A percentile compares a stretch with the other conserved stretches of the same genome.
phyloP scores from a whole-genome alignment of 2,797 vertebrate species.

The Gymnodraco acuticeps region DNA sequence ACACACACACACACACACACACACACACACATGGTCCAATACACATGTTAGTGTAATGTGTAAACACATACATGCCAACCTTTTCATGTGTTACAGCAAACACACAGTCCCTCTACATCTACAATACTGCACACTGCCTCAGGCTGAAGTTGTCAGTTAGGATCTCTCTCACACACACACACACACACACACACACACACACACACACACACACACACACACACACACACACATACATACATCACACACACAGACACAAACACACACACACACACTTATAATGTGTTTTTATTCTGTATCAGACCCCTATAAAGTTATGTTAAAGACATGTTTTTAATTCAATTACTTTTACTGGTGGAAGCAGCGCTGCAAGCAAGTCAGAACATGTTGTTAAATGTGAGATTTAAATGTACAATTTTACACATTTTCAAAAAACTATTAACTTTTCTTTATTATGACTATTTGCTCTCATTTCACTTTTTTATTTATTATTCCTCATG shows the following conservation, averaged over 20 bases:
- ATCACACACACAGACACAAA: background rate
- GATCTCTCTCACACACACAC: conserved; percentile 9
- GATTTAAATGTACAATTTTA: background rate
- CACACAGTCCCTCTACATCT: conserved; percentile 38
- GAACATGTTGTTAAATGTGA: background rate
- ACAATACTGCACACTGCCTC: conserved; percentile 52
- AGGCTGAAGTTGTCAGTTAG: conserved; percentile 67
- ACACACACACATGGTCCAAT: background rate
- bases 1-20: background rate
- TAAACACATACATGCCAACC: conserved; percentile 9
- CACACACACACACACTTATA: background rate
- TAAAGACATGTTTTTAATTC: conserved; percentile 2
- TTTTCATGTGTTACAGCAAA: conserved; percentile 40
- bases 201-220: background rate
- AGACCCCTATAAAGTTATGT: background rate
- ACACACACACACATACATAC: background rate
- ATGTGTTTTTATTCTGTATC: background rate
- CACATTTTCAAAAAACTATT: too few species aligned
- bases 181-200: too few species aligned
- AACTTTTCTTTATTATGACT: too few species aligned
- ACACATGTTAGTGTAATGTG: background rate
- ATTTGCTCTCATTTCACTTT: too few species aligned
- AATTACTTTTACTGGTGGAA: background rate
- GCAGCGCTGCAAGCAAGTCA: background rate
- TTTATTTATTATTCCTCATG: too few species aligned